Conservation (phyloP, 2,113 vertebrate species). For the Serinus canaria region DNA sequence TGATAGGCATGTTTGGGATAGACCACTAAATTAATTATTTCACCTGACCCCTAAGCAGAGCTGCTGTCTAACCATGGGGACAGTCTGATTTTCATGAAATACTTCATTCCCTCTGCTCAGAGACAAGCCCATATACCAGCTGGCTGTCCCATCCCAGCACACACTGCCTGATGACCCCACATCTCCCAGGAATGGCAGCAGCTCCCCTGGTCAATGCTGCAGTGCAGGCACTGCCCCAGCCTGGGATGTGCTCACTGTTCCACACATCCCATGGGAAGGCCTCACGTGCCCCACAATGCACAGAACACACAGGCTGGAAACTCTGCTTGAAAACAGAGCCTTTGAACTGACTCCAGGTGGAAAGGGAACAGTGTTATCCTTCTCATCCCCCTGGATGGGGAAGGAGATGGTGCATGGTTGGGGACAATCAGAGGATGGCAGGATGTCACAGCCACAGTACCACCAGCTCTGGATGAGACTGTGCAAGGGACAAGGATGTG, state of each 20-base stretch:
- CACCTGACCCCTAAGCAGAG: neutral
- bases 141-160: rapidly evolving
- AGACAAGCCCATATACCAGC: neutral
- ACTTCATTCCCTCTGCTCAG: neutral
- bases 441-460: neutral
- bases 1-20: rapidly evolving
- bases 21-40: neutral
- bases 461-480: rapidly evolving
- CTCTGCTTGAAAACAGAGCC: neutral
- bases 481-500: neutral
- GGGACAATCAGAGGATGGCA: neutral
- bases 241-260: rapidly evolving
- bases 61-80: neutral
- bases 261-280: neutral
- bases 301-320: neutral
- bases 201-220: neutral
- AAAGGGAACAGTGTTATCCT: neutral
- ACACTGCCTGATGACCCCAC: neutral
- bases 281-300: rapidly evolving
- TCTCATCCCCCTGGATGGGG: neutral
- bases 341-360: neutral
- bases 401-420: rapidly evolving
- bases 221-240: neutral
- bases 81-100: rapidly evolving
- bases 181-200: neutral